Evolutionary conservation across 1,140 invertebrate species (phyloP).

Genomic region (Drosophila setifemur): DNA sequence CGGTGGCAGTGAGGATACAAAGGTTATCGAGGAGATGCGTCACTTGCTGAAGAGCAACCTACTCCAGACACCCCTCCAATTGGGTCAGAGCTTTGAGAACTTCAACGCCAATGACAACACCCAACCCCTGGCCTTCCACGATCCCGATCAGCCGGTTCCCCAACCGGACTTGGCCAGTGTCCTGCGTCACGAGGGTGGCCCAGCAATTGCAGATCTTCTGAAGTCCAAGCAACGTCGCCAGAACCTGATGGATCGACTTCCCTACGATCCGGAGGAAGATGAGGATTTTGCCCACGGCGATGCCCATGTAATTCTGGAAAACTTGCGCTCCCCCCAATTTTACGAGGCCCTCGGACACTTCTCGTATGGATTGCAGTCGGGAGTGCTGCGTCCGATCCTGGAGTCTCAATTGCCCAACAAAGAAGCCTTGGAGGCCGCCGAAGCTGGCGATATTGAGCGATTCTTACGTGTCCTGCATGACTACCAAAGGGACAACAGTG

Average conservation of each 20-base stretch:
- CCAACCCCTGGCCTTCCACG: not conserved
- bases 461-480: constrained; percentile 85
- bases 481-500: not conserved
- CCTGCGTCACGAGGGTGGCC: not conserved
- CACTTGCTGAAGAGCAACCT: not conserved
- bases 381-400: constrained; percentile 95
- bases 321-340: constrained; percentile 93
- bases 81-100: too few relatives aligned
- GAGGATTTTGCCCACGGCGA: not conserved
- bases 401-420: constrained; percentile 92
- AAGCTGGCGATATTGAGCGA: constrained; percentile 92
- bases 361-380: constrained; percentile 95
- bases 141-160: not conserved
- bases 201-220: not conserved
- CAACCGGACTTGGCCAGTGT: not conserved
- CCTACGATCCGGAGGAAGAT: not conserved
- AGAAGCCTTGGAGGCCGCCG: constrained; percentile 93
- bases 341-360: constrained; percentile 95
- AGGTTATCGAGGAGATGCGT: not conserved
- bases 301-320: constrained; percentile 82
- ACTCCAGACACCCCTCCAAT: not conserved
- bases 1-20: not conserved
- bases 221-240: not conserved
- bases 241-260: not conserved
- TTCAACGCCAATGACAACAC: too few relatives aligned